A percentile compares a stretch with the other conserved stretches of the same genome.
Evolutionary conservation across 2,113 vertebrate genomes (phyloP).

Genomic region (Stegastes partitus): DNA sequence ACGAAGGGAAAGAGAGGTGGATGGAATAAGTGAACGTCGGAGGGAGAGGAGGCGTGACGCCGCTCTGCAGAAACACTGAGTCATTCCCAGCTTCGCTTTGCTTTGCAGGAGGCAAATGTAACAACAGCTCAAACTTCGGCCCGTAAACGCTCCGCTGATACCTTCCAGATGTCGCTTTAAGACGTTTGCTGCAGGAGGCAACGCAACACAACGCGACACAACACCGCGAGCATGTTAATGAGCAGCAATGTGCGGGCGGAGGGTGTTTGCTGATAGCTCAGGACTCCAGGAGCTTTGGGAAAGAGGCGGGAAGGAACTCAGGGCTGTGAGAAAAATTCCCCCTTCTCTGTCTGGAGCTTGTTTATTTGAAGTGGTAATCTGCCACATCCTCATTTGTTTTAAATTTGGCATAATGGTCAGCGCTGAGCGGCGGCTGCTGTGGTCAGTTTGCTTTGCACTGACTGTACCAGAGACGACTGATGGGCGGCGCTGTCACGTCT

Average conservation of each 20-base stretch:
- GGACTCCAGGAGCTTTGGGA: conserved; percentile 28
- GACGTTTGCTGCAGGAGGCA: background rate
- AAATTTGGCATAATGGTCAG: background rate
- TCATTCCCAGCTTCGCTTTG: conserved; percentile 22
- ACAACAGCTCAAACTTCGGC: conserved; percentile 20
- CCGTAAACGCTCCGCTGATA: conserved; percentile 40
- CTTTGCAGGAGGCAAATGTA: conserved; percentile 43
- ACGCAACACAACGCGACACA: conserved; percentile 1
- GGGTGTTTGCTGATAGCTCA: conserved; percentile 21
- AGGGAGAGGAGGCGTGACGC: conserved; percentile 22
- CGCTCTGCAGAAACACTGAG: conserved; percentile 53
- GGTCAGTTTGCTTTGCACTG: background rate
- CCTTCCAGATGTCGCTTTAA: conserved; percentile 68
- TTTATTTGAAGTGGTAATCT: conserved; percentile 48
- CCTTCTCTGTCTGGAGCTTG: conserved; percentile 46
- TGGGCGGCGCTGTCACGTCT: too few relatives aligned
- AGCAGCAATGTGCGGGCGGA: conserved; percentile 20
- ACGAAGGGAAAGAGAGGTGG: conserved; percentile 27
- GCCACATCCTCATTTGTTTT: conserved; percentile 29
- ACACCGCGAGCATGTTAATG: conserved; percentile 46
- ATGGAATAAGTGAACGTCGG: conserved; percentile 33
- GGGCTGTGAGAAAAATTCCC: conserved; percentile 47
- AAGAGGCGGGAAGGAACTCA: conserved; percentile 38
- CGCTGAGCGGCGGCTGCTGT: background rate
- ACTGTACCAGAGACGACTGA: background rate